These are phyloP conservation scores for Drosophila malerkotliana DNA, from an alignment of 1,140 invertebrate genomes.

Conservation along the genomic window DNA sequence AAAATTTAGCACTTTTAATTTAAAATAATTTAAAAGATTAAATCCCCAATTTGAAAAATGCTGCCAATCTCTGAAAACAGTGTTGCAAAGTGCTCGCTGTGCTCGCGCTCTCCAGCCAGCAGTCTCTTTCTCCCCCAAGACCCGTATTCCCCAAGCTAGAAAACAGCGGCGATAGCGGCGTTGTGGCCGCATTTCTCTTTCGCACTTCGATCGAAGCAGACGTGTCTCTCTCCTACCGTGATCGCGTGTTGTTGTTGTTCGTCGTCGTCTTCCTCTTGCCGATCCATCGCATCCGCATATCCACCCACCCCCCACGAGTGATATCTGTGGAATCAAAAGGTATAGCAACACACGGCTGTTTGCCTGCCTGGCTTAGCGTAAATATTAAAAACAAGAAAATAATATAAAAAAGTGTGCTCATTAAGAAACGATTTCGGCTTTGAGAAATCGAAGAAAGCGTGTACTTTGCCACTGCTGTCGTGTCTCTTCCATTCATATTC, in stretches of 20 bases:
- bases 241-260: conserved; percentile 56
- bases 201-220: conserved; percentile 63
- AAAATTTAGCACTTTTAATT: no score
- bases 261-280: background rate
- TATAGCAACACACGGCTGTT: conserved; percentile 16
- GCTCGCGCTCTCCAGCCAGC: no score
- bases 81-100: background rate
- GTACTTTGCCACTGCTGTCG: conserved; percentile 73
- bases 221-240: conserved; percentile 23
- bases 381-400: conserved; percentile 22
- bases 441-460: conserved; percentile 66
- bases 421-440: conserved; percentile 21
- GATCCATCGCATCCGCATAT: conserved; percentile 29
- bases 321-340: conserved; percentile 45
- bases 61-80: background rate
- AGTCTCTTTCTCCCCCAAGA: no score
- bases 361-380: conserved; percentile 44
- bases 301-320: conserved; percentile 17
- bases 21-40: no score
- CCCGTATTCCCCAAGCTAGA: no score
- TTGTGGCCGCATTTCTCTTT: conserved; percentile 47
- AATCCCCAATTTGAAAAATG: background rate
- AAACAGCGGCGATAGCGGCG: background rate
- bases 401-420: conserved; percentile 15
- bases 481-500: conserved; percentile 77